A percentile compares a stretch with the other conserved stretches of the same genome.
Evolutionary conservation across 2,113 vertebrate genomes (phyloP).

Genomic region (Prionailurus viverrinus): DNA sequence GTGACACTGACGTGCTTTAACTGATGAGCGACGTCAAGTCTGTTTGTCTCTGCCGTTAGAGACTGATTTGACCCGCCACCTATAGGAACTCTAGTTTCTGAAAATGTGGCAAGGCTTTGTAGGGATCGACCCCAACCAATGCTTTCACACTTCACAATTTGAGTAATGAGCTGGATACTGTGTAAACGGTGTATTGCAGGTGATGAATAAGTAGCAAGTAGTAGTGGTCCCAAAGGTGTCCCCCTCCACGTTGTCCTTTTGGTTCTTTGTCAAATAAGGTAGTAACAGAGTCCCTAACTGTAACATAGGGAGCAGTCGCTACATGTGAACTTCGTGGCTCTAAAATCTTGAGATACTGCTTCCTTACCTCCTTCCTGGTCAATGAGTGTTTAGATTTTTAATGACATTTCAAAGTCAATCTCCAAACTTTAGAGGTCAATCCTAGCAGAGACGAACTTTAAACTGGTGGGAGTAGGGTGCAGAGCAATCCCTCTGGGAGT

Average conservation of each 20-base stretch:
- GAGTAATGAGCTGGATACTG: neutral
- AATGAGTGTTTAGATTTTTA: slow-evolving; percentile 3
- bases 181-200: no score
- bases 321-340: neutral
- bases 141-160: neutral
- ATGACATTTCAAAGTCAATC: slow-evolving; percentile 61
- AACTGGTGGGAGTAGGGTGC: neutral
- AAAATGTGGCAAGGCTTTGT: neutral
- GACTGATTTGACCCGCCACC: neutral
- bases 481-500: slow-evolving; percentile 59
- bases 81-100: slow-evolving; percentile 4
- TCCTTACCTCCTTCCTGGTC: neutral
- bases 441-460: slow-evolving; percentile 63
- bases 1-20: neutral
- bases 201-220: no score
- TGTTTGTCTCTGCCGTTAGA: neutral
- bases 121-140: neutral
- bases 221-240: no score
- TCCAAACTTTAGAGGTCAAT: slow-evolving; percentile 63
- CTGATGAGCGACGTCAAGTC: neutral
- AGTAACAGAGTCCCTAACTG: neutral
- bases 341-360: slow-evolving; percentile 13
- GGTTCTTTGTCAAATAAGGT: neutral
- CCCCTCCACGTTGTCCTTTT: neutral
- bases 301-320: neutral